Conservation (phyloP, 1,140 invertebrate species). For the Elysia chlorotica region DNA sequence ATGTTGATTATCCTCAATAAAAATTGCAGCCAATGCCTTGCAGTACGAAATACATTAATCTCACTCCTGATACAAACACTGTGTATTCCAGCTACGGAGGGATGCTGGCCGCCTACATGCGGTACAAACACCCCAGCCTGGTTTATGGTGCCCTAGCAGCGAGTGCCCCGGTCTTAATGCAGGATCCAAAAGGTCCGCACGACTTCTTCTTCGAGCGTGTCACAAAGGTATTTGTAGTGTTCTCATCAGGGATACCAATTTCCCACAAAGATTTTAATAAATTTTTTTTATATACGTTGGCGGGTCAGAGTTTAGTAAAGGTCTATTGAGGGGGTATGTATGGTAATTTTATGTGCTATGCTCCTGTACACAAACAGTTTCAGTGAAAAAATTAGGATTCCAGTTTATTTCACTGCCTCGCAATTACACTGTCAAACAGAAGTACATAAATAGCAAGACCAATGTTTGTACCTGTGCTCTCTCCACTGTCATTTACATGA, state of each 20-base stretch:
- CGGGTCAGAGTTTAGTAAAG: too few relatives aligned
- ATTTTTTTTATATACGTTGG: too few relatives aligned
- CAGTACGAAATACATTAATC: not conserved
- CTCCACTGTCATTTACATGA: too few relatives aligned
- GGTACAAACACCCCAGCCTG: conserved; percentile 90
- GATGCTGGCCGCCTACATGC: conserved; percentile 56
- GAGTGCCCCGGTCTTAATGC: conserved; percentile 91
- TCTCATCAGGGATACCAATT: not conserved
- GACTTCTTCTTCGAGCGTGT: conserved; percentile 70
- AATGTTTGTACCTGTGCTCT: too few relatives aligned
- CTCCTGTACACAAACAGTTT: not conserved
- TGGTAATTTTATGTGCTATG: not conserved
- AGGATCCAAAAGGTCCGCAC: conserved; percentile 77
- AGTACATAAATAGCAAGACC: too few relatives aligned
- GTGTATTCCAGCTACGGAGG: conserved; percentile 50
- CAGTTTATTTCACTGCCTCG: too few relatives aligned
- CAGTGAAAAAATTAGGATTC: too few relatives aligned
- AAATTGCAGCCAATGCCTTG: not conserved
- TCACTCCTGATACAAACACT: not conserved
- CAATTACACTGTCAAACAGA: too few relatives aligned
- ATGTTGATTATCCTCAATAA: too few relatives aligned
- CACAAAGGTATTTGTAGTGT: conserved; percentile 42
- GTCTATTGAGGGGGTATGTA: too few relatives aligned
- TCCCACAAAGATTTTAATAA: not conserved
- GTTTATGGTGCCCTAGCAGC: conserved; percentile 86